phyloP scores from a whole-genome alignment of 2,113 vertebrate species.

The Typhlomys cinereus region DNA sequence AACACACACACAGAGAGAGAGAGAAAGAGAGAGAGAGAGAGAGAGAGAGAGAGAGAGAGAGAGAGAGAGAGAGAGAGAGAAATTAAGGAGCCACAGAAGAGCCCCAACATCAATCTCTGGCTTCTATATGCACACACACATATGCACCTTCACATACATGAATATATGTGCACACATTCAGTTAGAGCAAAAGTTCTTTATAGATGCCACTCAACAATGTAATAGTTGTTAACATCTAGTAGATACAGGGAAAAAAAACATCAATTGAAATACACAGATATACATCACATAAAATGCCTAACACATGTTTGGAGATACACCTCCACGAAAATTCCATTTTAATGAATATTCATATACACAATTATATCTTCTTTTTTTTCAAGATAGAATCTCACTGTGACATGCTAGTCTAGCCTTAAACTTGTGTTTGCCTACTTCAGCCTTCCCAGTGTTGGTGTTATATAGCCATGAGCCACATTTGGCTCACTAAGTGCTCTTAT shows the following conservation, averaged over 20 bases:
- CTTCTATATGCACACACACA: no score
- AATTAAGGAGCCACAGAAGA: no score
- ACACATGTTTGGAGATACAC: neutral
- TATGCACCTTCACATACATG: no score
- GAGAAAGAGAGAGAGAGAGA: neutral
- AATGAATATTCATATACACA: neutral
- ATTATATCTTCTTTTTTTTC: neutral
- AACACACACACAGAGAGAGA: no score
- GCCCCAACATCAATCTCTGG: neutral
- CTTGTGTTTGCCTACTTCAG: neutral
- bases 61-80: no score
- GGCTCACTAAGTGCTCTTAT: neutral
- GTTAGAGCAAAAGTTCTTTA: neutral
- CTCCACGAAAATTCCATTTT: neutral
- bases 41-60: neutral
- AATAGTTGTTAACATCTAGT: no score
- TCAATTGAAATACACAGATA: neutral
- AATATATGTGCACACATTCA: neutral
- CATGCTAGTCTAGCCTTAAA: neutral
- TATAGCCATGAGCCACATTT: neutral
- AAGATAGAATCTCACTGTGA: neutral
- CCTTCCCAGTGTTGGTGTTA: neutral
- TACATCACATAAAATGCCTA: neutral
- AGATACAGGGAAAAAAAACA: no score
- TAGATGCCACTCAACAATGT: neutral